phyloP scores from a whole-genome alignment of 1,140 invertebrate species.

The Pteromalus puparum region DNA sequence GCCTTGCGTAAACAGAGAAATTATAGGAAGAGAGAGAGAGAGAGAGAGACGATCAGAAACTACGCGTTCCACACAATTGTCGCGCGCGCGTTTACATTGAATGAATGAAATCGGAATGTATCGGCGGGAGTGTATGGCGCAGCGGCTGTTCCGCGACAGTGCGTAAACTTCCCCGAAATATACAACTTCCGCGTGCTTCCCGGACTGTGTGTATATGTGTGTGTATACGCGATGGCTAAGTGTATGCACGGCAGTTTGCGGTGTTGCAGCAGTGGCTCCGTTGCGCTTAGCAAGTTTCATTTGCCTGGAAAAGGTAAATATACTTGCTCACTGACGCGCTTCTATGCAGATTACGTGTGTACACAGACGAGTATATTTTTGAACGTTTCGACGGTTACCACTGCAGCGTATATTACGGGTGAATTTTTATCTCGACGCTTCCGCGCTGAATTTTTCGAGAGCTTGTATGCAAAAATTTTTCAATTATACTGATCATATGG shows the following conservation, averaged over 20 bases:
- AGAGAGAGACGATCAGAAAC: conserved; percentile 7
- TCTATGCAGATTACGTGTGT: neutral
- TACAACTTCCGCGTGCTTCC: conserved; percentile 1
- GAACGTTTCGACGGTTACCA: neutral
- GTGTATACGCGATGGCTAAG: neutral
- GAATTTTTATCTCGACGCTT: neutral
- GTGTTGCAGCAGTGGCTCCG: neutral
- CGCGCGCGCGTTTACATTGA: neutral
- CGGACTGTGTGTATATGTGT: neutral
- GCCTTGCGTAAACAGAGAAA: neutral
- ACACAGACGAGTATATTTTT: neutral
- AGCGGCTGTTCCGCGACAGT: neutral
- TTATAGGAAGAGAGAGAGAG: neutral
- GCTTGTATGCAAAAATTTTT: too few species aligned
- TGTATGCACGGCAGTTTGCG: conserved; percentile 12
- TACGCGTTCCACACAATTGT: neutral
- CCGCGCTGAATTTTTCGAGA: too few species aligned
- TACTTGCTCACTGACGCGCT: neutral
- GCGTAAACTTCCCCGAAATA: conserved; percentile 6
- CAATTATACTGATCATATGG: too few species aligned
- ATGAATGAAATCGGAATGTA: conserved; percentile 21
- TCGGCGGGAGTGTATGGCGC: neutral
- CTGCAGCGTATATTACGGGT: neutral
- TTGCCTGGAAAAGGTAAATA: neutral
- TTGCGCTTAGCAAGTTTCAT: conserved; percentile 12